phyloP scores from a whole-genome alignment of 2,797 vertebrate species.

The Myioborus melanocephalus region DNA sequence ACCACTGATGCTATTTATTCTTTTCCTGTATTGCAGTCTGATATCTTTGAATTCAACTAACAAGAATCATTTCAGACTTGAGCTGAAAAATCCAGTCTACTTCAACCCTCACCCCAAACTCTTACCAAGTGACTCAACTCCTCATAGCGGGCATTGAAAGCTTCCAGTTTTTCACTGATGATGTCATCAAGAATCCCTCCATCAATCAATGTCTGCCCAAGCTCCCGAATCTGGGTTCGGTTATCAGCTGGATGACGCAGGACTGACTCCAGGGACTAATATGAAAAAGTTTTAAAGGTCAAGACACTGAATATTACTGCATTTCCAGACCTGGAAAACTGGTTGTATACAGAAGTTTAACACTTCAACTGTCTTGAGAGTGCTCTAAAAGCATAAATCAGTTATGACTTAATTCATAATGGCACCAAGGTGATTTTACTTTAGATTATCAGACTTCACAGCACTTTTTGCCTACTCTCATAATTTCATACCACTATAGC shows the following conservation, averaged over 20 bases:
- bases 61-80: not conserved
- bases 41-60: not conserved
- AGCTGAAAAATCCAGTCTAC: not conserved
- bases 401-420: not conserved
- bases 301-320: not conserved
- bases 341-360: not conserved
- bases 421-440: not conserved
- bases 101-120: not conserved
- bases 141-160: conserved; percentile 90
- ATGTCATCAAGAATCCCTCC: conserved; percentile 97
- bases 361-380: not conserved
- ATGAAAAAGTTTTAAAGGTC: not conserved
- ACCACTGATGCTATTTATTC: not conserved
- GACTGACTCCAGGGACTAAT: conserved; percentile 85
- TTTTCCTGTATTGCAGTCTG: not conserved
- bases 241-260: conserved; percentile 96
- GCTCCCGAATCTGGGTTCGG: conserved; percentile 94
- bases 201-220: conserved; percentile 95
- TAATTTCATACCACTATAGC: not conserved
- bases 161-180: conserved; percentile 94
- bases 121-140: conserved; percentile 91
- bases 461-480: not conserved
- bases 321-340: not conserved
- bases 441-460: not conserved
- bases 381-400: not conserved